Evolutionary conservation across 1,140 invertebrate genomes (phyloP).

Genomic region (Bursaphelenchus mucronatus): DNA sequence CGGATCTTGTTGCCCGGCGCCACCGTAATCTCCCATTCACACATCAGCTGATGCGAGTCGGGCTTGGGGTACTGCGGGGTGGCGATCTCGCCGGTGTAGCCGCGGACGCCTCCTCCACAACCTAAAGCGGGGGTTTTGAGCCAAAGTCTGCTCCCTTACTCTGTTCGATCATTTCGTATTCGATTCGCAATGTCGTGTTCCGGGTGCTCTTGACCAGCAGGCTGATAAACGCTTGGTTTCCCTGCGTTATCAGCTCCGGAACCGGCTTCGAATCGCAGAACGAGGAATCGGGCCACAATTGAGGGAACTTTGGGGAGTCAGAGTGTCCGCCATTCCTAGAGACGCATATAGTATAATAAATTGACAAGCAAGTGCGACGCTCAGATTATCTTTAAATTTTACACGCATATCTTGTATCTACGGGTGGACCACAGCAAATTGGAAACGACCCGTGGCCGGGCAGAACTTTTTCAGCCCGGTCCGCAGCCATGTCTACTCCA

Average conservation of each 20-base stretch:
- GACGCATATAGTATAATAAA: too few relatives aligned
- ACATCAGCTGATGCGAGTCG: slow-evolving; percentile 47
- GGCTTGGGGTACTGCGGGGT: slow-evolving; percentile 55
- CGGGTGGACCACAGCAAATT: too few relatives aligned
- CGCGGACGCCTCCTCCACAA: slow-evolving; percentile 62
- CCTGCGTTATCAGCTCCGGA: slow-evolving; percentile 34
- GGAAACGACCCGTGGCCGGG: too few relatives aligned
- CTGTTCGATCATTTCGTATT: slow-evolving; percentile 47
- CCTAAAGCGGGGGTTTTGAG: slow-evolving; percentile 45
- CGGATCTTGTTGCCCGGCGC: slow-evolving; percentile 47
- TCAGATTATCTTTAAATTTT: neutral
- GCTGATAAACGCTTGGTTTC: slow-evolving; percentile 45
- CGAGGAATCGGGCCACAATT: slow-evolving; percentile 43
- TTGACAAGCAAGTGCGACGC: too few relatives aligned
- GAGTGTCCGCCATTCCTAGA: too few relatives aligned
- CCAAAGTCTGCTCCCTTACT: slow-evolving; percentile 21
- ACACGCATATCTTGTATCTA: too few relatives aligned
- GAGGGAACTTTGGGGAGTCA: slow-evolving; percentile 44
- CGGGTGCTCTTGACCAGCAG: slow-evolving; percentile 46
- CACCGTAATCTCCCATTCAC: slow-evolving; percentile 55
- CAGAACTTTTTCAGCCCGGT: too few relatives aligned
- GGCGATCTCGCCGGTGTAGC: slow-evolving; percentile 46
- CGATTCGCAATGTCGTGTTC: slow-evolving; percentile 57
- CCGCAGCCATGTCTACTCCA: too few relatives aligned
- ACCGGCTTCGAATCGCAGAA: slow-evolving; percentile 39